These are phyloP conservation scores for Spilosoma lubricipeda DNA, from an alignment of 2,888 invertebrate species.

Conservation along the genomic window DNA sequence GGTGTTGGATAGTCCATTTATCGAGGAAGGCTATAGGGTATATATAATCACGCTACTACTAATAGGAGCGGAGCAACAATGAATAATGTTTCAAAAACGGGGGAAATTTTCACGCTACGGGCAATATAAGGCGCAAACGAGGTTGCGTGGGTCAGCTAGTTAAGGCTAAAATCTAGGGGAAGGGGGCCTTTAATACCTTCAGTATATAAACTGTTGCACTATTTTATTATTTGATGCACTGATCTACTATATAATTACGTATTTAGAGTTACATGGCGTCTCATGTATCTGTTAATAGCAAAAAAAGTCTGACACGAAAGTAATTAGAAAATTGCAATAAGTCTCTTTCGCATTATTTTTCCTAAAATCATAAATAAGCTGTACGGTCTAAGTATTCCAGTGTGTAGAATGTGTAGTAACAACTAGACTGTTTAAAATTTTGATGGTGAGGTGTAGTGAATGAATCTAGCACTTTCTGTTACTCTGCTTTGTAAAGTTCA, in stretches of 20 bases:
- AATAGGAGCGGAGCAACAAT: too few relatives aligned
- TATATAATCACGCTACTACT: too few relatives aligned
- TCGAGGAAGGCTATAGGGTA: too few relatives aligned
- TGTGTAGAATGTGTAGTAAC: slow-evolving; percentile 46
- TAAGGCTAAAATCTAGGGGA: too few relatives aligned
- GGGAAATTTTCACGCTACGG: too few relatives aligned
- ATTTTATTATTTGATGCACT: neutral
- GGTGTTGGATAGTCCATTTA: too few relatives aligned
- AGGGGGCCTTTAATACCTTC: too few relatives aligned
- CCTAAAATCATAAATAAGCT: neutral
- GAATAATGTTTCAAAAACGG: too few relatives aligned
- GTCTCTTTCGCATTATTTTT: neutral
- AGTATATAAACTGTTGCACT: neutral
- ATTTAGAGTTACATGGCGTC: neutral
- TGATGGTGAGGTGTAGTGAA: slow-evolving; percentile 73
- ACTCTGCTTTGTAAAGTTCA: slow-evolving; percentile 58
- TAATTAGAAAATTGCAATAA: neutral
- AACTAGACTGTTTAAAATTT: slow-evolving; percentile 52
- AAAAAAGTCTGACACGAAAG: neutral
- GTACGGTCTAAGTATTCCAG: slow-evolving; percentile 33
- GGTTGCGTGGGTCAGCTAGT: too few relatives aligned
- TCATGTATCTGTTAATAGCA: neutral
- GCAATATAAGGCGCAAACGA: too few relatives aligned
- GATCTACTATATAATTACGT: neutral
- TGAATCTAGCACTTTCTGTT: slow-evolving; percentile 75